Percentiles rank a stretch among this genome's conserved stretches.
Conservation (phyloP, 2,888 invertebrate species). For the Chrysopilus asiliformis region DNA sequence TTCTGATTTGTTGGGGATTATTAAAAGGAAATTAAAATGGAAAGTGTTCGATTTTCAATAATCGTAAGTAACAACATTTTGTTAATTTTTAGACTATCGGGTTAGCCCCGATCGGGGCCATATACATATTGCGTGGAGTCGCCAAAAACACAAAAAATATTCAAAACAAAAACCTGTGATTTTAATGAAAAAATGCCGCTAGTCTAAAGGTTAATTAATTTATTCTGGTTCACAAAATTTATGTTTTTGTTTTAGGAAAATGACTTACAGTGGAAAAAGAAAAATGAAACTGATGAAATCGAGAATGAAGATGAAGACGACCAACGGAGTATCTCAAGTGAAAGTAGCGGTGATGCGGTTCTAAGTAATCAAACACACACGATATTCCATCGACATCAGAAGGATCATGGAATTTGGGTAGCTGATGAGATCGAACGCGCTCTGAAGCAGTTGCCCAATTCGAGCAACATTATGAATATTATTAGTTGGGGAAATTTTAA, state of each 20-base stretch:
- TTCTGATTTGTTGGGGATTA: too few relatives aligned
- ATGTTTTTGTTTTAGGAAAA: slow-evolving; percentile 25
- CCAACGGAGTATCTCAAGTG: slow-evolving; percentile 32
- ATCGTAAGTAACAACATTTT: slow-evolving; percentile 33
- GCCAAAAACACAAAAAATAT: too few relatives aligned
- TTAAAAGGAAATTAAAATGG: too few relatives aligned
- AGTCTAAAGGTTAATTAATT: too few relatives aligned
- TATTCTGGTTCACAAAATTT: too few relatives aligned
- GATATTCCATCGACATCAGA: slow-evolving; percentile 27
- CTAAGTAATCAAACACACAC: slow-evolving; percentile 30
- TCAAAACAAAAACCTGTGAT: too few relatives aligned
- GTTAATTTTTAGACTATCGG: too few relatives aligned
- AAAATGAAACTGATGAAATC: slow-evolving; percentile 16
- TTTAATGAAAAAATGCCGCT: too few relatives aligned
- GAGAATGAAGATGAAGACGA: slow-evolving; percentile 24
- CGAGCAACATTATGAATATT: slow-evolving; percentile 23
- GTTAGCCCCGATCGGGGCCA: too few relatives aligned
- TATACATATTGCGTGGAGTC: background rate
- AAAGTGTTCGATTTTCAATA: slow-evolving; percentile 35
- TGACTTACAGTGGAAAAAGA: slow-evolving; percentile 28
- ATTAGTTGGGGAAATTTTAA: slow-evolving; percentile 25
- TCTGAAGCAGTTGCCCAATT: slow-evolving; percentile 22
- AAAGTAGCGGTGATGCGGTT: slow-evolving; percentile 30
- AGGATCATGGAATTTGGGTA: slow-evolving; percentile 30
- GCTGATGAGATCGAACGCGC: slow-evolving; percentile 29